These are phyloP conservation scores for Platycheirus rosarum DNA, from an alignment of 2,888 invertebrate genomes.

Conservation along the genomic window DNA sequence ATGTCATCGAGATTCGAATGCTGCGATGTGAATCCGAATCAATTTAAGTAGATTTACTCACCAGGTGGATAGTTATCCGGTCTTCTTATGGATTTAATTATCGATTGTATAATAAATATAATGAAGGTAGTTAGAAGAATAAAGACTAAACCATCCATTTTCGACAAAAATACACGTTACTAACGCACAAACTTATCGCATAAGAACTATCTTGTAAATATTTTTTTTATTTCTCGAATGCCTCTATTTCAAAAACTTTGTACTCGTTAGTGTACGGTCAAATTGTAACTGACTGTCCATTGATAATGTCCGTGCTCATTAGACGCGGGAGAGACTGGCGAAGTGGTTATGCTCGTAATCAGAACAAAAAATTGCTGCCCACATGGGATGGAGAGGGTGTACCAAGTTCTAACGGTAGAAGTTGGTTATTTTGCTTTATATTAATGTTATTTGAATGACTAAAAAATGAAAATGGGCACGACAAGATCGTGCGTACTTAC, in stretches of 20 bases:
- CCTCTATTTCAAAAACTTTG: not conserved
- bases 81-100: conserved; percentile 24
- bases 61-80: conserved; percentile 42
- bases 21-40: not conserved
- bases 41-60: conserved; percentile 9
- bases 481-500: too few relatives aligned
- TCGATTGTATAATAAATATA: not conserved
- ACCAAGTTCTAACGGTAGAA: too few relatives aligned
- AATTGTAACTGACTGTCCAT: conserved; percentile 6
- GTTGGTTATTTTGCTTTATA: too few relatives aligned
- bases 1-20: conserved; percentile 7
- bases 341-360: not conserved
- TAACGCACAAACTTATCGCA: too few relatives aligned
- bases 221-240: too few relatives aligned
- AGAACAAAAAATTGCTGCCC: too few relatives aligned
- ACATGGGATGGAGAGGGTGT: not conserved
- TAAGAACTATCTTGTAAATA: too few relatives aligned
- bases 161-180: too few relatives aligned
- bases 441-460: too few relatives aligned
- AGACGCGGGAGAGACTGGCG: conserved; percentile 2
- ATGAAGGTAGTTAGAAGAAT: conserved; percentile 10
- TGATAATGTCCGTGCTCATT: not conserved
- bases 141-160: conserved; percentile 12
- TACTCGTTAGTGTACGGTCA: not conserved
- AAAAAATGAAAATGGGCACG: too few relatives aligned